These are phyloP conservation scores for Hymenochirus boettgeri DNA, from an alignment of 2,113 vertebrate species.

Conservation along the genomic window DNA sequence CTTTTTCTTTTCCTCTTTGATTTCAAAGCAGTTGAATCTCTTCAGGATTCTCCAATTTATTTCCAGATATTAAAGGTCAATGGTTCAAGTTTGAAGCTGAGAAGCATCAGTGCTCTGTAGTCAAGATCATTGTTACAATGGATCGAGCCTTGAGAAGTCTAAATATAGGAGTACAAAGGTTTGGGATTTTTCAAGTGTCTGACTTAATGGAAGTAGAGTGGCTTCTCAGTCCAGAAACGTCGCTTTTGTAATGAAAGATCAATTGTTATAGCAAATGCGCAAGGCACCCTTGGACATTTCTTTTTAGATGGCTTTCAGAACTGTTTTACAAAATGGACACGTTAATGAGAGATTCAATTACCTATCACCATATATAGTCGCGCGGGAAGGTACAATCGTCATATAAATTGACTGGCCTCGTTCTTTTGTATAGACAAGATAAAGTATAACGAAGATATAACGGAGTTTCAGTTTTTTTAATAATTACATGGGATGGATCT, in stretches of 20 bases:
- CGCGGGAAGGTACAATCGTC: too few relatives aligned
- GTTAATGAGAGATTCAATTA: not conserved
- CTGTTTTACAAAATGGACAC: not conserved
- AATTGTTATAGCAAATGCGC: not conserved
- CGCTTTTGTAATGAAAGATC: slow-evolving; percentile 3
- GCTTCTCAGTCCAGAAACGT: not conserved
- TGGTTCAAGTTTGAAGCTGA: not conserved
- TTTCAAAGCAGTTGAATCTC: not conserved
- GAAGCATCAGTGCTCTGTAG: not conserved
- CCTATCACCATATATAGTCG: too few relatives aligned
- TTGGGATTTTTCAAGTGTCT: not conserved
- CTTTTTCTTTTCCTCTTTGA: not conserved
- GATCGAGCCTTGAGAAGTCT: not conserved
- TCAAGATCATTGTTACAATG: slow-evolving; percentile 7
- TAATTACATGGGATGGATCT: too few relatives aligned
- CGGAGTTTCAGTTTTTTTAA: too few relatives aligned
- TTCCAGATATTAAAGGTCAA: not conserved
- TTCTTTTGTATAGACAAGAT: too few relatives aligned
- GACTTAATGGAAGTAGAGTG: slow-evolving; percentile 21
- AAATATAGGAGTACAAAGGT: not conserved
- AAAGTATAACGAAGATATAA: too few relatives aligned
- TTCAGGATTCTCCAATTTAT: slow-evolving; percentile 1
- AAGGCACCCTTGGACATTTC: not conserved
- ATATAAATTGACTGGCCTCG: too few relatives aligned
- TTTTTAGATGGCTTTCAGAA: not conserved